phyloP scores from a whole-genome alignment of 2,113 vertebrate species.

The Coreoperca whiteheadi region DNA sequence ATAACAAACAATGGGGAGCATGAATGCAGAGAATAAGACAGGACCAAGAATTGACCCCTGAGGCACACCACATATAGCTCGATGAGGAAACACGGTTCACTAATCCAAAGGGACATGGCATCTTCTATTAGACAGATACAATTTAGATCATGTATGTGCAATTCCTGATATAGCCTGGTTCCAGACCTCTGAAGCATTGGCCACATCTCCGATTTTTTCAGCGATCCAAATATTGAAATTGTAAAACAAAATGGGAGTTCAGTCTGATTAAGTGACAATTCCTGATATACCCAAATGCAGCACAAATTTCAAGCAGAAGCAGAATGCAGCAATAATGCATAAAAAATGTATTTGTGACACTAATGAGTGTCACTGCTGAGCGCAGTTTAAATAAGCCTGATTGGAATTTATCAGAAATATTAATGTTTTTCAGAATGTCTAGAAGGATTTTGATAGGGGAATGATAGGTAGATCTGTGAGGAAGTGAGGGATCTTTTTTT shows the following conservation, averaged over 20 bases:
- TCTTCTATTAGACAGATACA: background rate
- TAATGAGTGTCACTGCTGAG: background rate
- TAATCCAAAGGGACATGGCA: background rate
- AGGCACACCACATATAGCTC: background rate
- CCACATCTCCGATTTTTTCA: background rate
- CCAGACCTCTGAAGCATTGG: background rate
- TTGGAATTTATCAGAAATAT: background rate
- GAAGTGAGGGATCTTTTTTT: background rate
- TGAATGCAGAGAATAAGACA: background rate
- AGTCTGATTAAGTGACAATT: too few relatives aligned
- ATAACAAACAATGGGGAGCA: background rate
- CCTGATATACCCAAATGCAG: background rate
- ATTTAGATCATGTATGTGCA: background rate
- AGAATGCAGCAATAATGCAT: background rate
- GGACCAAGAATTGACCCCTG: background rate
- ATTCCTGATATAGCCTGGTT: background rate
- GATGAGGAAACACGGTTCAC: too few relatives aligned
- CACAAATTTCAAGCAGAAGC: background rate
- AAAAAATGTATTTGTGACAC: background rate
- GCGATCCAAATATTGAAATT: background rate
- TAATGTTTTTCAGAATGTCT: background rate
- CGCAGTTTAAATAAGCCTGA: background rate
- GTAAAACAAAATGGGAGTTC: background rate
- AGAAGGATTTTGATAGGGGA: background rate
- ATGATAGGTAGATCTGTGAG: background rate